A percentile compares a stretch with the other conserved stretches of the same genome.
Conservation (phyloP, 2,113 vertebrate species). For the Pantherophis guttatus region DNA sequence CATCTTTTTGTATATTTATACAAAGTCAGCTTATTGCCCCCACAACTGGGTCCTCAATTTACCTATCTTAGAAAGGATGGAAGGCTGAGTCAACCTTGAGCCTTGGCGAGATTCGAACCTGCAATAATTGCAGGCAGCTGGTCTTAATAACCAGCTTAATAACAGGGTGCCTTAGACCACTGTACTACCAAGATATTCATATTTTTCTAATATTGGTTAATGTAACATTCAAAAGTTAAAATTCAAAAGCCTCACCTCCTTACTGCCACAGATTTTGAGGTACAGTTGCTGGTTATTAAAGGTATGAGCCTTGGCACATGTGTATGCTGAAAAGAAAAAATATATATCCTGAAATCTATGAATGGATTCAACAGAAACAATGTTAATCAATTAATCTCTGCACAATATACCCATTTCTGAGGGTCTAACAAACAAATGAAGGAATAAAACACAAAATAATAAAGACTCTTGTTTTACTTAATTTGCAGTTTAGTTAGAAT, state of each 20-base stretch:
- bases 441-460: not conserved
- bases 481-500: not conserved
- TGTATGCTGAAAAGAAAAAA: slow-evolving; percentile 80
- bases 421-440: not conserved
- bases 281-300: slow-evolving; percentile 96
- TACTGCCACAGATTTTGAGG: slow-evolving; percentile 93
- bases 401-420: not conserved
- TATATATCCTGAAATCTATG: not conserved
- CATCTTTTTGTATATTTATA: too few species aligned
- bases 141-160: too few species aligned
- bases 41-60: too few species aligned
- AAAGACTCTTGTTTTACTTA: not conserved
- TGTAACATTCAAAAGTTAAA: not conserved
- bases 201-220: not conserved
- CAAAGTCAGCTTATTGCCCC: too few species aligned
- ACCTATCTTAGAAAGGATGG: too few species aligned
- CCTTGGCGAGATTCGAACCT: too few species aligned
- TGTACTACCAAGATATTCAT: not conserved
- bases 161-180: too few species aligned
- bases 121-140: too few species aligned
- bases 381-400: not conserved
- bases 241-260: slow-evolving; percentile 78
- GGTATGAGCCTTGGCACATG: slow-evolving; percentile 95
- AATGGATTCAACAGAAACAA: slow-evolving; percentile 7
- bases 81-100: too few species aligned